phyloP scores from a whole-genome alignment of 1,140 invertebrate genomes.

The Parapsyche elsis region DNA sequence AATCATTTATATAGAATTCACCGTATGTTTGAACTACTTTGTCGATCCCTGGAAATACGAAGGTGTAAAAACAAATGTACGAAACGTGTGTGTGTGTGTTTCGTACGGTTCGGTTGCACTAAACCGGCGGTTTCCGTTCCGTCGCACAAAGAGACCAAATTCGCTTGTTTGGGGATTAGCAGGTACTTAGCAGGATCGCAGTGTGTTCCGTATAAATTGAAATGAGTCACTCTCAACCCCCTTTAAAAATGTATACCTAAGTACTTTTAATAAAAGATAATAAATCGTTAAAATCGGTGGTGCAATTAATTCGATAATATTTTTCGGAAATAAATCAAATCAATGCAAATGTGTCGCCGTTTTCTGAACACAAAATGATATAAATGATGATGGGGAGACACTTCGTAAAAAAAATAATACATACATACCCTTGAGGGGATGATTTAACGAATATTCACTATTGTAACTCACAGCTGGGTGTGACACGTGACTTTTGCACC shows the following conservation, averaged over 20 bases:
- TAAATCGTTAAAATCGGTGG: not conserved
- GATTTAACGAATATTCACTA: slow-evolving; percentile 33
- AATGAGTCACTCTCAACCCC: not conserved
- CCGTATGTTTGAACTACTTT: no score
- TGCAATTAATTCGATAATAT: not conserved
- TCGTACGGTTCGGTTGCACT: slow-evolving; percentile 9
- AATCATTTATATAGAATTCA: no score
- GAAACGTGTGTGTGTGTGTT: slow-evolving; percentile 1
- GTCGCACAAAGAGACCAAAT: slow-evolving; percentile 35
- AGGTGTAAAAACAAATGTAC: not conserved
- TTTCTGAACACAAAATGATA: not conserved
- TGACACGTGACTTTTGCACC: slow-evolving; percentile 40
- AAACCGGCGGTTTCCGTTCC: slow-evolving; percentile 48
- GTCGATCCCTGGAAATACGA: not conserved
- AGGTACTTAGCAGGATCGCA: slow-evolving; percentile 42
- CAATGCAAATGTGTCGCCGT: no score
- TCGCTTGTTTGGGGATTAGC: slow-evolving; percentile 50
- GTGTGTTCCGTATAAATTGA: slow-evolving; percentile 24
- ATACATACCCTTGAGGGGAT: slow-evolving; percentile 24
- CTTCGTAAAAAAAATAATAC: not conserved
- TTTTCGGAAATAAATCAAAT: no score
- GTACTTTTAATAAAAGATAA: no score
- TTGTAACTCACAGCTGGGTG: slow-evolving; percentile 26
- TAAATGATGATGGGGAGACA: not conserved
- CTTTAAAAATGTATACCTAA: not conserved